A percentile compares a stretch with the other conserved stretches of the same genome.
phyloP scores from a whole-genome alignment of 2,797 vertebrate species.

The Coracias cyanogaster region DNA sequence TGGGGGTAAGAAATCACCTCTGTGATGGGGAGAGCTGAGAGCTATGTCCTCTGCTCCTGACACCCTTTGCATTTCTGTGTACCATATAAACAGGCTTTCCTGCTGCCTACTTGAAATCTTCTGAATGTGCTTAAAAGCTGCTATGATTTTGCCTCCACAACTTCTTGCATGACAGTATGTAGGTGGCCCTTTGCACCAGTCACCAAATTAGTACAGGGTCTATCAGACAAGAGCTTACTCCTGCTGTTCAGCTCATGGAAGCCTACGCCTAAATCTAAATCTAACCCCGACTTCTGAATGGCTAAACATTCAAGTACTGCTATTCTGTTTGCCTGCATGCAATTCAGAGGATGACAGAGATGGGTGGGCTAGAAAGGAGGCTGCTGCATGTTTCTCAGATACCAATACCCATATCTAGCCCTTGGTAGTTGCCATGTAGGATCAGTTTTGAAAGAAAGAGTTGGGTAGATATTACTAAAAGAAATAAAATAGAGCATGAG shows the following conservation, averaged over 20 bases:
- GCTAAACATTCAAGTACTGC: not conserved
- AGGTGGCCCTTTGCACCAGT: not conserved
- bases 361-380: not conserved
- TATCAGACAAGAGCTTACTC: not conserved
- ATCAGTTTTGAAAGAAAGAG: not conserved
- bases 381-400: not conserved
- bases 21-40: too few species aligned
- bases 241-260: not conserved
- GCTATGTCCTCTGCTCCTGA: too few species aligned
- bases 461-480: not conserved
- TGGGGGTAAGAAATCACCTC: too few species aligned
- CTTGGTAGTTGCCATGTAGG: not conserved
- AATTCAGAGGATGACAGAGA: not conserved
- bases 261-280: not conserved
- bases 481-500: not conserved
- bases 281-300: not conserved
- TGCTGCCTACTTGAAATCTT: not conserved
- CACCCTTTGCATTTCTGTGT: too few species aligned
- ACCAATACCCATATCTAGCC: not conserved
- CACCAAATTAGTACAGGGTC: not conserved
- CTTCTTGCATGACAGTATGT: not conserved
- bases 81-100: too few species aligned
- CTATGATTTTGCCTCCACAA: not conserved
- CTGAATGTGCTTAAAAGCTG: not conserved
- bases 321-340: not conserved